Conservation (phyloP, 2,113 vertebrate genomes). For the Elaphurus davidianus region DNA sequence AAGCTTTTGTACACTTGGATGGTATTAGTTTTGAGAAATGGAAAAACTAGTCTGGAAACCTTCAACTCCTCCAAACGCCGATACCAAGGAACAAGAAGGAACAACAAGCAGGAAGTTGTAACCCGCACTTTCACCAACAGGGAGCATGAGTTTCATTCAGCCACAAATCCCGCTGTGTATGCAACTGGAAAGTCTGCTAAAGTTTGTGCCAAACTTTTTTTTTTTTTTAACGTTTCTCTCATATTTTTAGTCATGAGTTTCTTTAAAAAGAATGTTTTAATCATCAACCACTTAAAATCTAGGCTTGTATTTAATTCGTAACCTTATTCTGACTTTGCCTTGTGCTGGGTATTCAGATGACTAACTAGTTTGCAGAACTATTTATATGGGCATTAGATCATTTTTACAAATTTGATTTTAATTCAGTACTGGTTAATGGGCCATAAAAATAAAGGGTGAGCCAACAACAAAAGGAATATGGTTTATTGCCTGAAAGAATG, state of each 20-base stretch:
- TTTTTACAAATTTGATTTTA: conserved; percentile 69
- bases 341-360: conserved; percentile 39
- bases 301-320: background rate
- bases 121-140: background rate
- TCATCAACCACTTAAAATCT: background rate
- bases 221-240: background rate
- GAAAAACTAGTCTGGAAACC: background rate
- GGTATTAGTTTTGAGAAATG: background rate
- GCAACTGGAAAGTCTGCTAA: background rate
- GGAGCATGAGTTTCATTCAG: background rate
- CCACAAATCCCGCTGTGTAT: background rate
- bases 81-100: background rate
- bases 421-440: conserved; percentile 72
- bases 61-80: background rate
- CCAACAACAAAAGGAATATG: conserved; percentile 71
- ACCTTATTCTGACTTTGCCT: background rate
- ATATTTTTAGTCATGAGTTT: background rate
- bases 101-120: accelerated
- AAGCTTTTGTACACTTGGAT: background rate
- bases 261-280: background rate
- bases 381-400: conserved; percentile 36
- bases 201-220: background rate
- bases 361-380: conserved; percentile 53
- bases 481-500: conserved; percentile 72
- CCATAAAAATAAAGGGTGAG: conserved; percentile 76